Evolutionary conservation across 2,888 invertebrate species (phyloP).

Genomic region (Hirtodrosophila trivittata): DNA sequence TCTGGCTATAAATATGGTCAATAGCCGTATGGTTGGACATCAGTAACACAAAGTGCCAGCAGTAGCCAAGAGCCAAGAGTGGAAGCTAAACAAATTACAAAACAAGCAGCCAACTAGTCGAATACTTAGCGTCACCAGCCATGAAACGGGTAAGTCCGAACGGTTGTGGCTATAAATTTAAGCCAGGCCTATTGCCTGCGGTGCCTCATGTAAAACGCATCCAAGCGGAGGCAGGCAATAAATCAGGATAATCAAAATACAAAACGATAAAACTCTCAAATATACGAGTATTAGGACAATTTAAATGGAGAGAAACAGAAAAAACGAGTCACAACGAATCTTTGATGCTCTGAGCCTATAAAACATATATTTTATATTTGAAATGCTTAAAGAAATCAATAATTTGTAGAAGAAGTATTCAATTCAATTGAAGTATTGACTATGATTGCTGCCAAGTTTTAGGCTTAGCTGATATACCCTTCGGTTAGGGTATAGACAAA

Average conservation of each 20-base stretch:
- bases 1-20: constrained; percentile 58
- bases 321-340: not conserved
- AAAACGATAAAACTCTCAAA: constrained; percentile 48
- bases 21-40: constrained; percentile 34
- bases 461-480: constrained; percentile 4
- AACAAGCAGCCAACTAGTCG: constrained; percentile 55
- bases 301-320: constrained; percentile 20
- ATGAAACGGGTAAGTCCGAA: constrained; percentile 69
- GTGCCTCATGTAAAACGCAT: constrained; percentile 48
- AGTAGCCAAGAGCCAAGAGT: constrained; percentile 26
- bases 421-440: too few species aligned
- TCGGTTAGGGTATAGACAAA: not conserved
- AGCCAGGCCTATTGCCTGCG: constrained; percentile 25
- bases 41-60: constrained; percentile 59
- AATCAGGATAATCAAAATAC: constrained; percentile 53
- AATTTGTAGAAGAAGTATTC: too few species aligned
- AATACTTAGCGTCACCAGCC: constrained; percentile 60
- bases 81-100: constrained; percentile 45
- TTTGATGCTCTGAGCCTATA: constrained; percentile 15
- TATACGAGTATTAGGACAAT: constrained; percentile 41
- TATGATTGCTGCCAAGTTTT: too few species aligned
- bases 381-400: too few species aligned
- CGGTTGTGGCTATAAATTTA: constrained; percentile 52
- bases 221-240: constrained; percentile 45
- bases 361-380: too few species aligned